These are phyloP conservation scores for Drosophila jambulina DNA, from an alignment of 1,140 invertebrate species.

Conservation along the genomic window DNA sequence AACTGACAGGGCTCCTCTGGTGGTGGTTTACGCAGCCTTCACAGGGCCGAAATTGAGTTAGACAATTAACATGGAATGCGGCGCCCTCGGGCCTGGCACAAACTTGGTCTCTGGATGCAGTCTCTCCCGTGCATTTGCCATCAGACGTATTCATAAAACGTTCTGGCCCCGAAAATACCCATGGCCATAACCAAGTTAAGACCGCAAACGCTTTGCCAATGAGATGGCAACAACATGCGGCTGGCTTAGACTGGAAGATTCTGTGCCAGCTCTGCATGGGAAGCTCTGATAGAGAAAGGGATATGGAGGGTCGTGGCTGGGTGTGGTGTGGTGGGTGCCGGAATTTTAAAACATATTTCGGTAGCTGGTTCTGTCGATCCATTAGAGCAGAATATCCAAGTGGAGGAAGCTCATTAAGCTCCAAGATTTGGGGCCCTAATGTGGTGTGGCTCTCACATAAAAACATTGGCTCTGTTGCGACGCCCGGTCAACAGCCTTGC, in stretches of 20 bases:
- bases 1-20: background rate
- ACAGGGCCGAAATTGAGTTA: slow-evolving; percentile 69
- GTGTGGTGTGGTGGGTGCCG: background rate
- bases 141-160: slow-evolving; percentile 36
- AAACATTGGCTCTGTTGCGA: slow-evolving; percentile 52
- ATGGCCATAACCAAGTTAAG: slow-evolving; percentile 46
- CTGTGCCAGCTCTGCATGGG: background rate
- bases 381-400: slow-evolving; percentile 32
- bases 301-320: background rate
- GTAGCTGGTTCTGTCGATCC: slow-evolving; percentile 1
- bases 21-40: slow-evolving; percentile 28
- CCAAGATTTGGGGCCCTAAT: slow-evolving; percentile 57
- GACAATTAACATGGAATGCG: slow-evolving; percentile 68
- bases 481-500: slow-evolving; percentile 26
- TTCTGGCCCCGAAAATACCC: slow-evolving; percentile 37
- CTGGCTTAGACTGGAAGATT: slow-evolving; percentile 10
- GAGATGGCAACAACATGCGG: slow-evolving; percentile 25
- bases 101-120: background rate
- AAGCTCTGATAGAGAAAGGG: background rate
- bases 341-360: slow-evolving; percentile 47
- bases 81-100: slow-evolving; percentile 27
- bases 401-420: slow-evolving; percentile 71
- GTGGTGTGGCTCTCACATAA: slow-evolving; percentile 25
- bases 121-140: slow-evolving; percentile 20
- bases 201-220: slow-evolving; percentile 53